Base-by-base conservation (phyloP, 2,888 invertebrate genomes). In the Trissoscelio sp. region DNA sequence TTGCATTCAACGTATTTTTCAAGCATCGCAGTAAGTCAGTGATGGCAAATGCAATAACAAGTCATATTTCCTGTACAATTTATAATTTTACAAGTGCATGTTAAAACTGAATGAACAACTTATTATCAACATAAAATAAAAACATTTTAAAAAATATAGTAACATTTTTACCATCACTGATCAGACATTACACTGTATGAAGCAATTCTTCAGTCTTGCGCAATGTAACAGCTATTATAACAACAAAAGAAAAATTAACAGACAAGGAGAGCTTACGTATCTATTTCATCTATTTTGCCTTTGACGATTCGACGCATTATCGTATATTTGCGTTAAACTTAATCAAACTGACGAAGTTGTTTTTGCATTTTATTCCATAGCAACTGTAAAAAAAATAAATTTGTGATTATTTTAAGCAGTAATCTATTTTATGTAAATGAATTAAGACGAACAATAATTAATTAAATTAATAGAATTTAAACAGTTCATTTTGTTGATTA, bases 361-460 rank as follows among this genome's bases (percentile, higher is more conserved):
- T 90, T 88, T 53, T 87, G 85, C 14, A 90, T 88, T 83, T 90
- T 90, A 18, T 67, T 83, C 82, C 77, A 87, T 51, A 90, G 75
- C 64, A 88, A 78, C 89, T 90, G 69, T 7, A 85, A 84, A 39
- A 4, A 57, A 64, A 70, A 20, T 16, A 28, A 22, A n/a, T n/a
- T 31, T 31, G 9, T 73, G 0, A 12, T 37, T 14, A 22, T 51
- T 31, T 46, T 34, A 22, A 48, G 3, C 9, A n/a, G n/a, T n/a
- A n/a, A n/a, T n/a, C n/a, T n/a, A n/a, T n/a, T n/a, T n/a, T n/a
- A n/a, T n/a, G n/a, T n/a, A n/a, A n/a, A n/a, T n/a, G n/a, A n/a
- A n/a, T n/a, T n/a, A n/a, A n/a, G n/a, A n/a, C n/a, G n/a, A n/a
- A n/a, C n/a, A n/a, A n/a, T n/a, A n/a, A n/a, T n/a, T n/a, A n/a